Evolutionary conservation across 1,140 invertebrate genomes (phyloP), one percentile per base, ranked within the genome.

Genomic region (Temnothorax curvispinosus): DNA sequence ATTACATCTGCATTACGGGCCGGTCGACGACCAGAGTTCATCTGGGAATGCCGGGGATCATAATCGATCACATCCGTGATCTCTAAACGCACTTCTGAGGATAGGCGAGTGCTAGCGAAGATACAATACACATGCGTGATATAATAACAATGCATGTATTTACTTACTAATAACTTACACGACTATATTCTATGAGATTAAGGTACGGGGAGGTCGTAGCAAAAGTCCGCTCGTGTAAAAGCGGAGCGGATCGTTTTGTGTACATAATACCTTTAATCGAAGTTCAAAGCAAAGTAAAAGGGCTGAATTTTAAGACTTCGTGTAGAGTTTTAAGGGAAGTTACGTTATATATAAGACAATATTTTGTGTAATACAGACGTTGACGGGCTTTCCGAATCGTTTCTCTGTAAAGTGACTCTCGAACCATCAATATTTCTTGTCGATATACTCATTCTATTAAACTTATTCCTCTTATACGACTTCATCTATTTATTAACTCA

Each of bases 271-370:
- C 13, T 11, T 9, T 60, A 74, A 82, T 74, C 27, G 18, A 60
- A 38, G 74, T 56, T 38, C 64, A 69, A 38, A 67, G 32, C 15
- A 47, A 35, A 75, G 32, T 77, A 64, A 60, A 82, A 21, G 7
- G 27, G 13, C 47, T 11, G 41, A 82, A 41, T 41, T 76, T 52
- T 50, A 44, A 72, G 47, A 58, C 35, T 18, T 56, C 11, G 44
- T 82, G 67, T 74, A 74, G 65, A 74, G 44, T 75, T 81, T 54
- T 44, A 74, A 82, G 58, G n/a, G 58, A 65, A 75, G 58, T 80
- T 75, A 74, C 58, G 32, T 41, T 18, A 75, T 62, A 69, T 47
- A 47, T 69, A 74, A 88, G 74, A 67, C 84, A 78, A 72, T 86
- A 81, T 81, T 82, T 86, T 81, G 52, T 82, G 35, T 86, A 81